These are phyloP conservation scores for Atopsyche davidsoni DNA, from an alignment of 1,140 invertebrate species.

Conservation along the genomic window DNA sequence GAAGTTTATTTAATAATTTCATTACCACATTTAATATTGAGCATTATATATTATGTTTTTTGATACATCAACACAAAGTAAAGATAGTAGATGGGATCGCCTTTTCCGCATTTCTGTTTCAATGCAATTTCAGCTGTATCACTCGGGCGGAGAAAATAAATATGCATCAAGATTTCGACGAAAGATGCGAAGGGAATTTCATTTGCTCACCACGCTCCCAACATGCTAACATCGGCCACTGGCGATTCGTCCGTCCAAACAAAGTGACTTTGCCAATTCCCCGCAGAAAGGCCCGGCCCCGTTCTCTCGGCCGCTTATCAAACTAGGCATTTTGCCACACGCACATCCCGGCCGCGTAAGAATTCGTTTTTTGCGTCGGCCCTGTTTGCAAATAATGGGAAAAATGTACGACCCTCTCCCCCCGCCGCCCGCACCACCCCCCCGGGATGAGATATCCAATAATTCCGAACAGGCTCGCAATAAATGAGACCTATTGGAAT, in stretches of 20 bases:
- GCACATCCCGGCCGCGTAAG: constrained; percentile 10
- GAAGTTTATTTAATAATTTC: no score
- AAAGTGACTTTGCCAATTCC: no score
- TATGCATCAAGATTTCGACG: no score
- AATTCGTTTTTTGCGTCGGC: constrained; percentile 19
- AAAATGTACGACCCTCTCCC: constrained; percentile 14
- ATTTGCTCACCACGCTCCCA: neutral
- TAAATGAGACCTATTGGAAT: constrained; percentile 32
- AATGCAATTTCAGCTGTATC: no score
- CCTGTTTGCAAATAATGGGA: constrained; percentile 27
- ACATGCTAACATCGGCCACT: neutral
- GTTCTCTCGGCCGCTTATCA: neutral
- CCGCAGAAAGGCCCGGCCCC: neutral
- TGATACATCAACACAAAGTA: no score
- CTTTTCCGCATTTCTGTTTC: no score
- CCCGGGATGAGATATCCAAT: constrained; percentile 26
- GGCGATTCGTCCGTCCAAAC: neutral
- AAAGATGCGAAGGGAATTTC: no score
- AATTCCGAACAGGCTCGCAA: constrained; percentile 31
- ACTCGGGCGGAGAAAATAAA: no score
- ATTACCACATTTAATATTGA: no score
- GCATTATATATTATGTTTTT: no score
- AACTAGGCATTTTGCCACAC: constrained; percentile 4
- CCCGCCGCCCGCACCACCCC: neutral
- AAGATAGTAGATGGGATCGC: no score